These are phyloP conservation scores for Steinernema carpocapsae DNA, from an alignment of 2,888 invertebrate species.

Conservation along the genomic window DNA sequence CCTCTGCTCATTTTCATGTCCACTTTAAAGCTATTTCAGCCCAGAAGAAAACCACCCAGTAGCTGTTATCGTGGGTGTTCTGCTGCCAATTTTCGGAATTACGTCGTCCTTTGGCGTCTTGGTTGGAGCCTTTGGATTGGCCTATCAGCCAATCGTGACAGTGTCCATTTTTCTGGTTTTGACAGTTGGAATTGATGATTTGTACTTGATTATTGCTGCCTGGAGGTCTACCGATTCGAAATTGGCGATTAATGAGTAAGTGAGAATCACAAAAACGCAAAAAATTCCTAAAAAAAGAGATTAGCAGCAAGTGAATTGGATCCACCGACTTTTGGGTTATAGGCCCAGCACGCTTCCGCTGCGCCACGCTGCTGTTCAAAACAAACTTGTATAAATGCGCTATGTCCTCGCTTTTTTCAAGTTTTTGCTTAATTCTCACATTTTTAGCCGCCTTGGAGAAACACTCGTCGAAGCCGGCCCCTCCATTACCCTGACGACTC, in stretches of 20 bases:
- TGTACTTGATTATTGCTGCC: slow-evolving; percentile 2
- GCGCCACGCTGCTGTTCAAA: too few species aligned
- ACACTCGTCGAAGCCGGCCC: slow-evolving; percentile 67
- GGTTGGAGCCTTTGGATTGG: neutral
- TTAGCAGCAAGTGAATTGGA: too few species aligned
- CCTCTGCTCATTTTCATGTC: neutral
- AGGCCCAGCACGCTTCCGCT: too few species aligned
- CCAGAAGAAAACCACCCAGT: slow-evolving; percentile 16
- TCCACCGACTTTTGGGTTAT: too few species aligned
- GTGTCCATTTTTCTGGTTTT: slow-evolving; percentile 10
- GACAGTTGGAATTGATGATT: neutral
- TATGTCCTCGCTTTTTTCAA: too few species aligned
- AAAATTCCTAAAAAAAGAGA: neutral
- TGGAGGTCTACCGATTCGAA: neutral
- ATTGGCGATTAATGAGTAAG: neutral
- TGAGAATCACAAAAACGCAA: neutral
- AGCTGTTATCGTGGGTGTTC: neutral
- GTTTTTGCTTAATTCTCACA: too few species aligned
- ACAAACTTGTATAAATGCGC: too few species aligned
- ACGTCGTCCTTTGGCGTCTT: slow-evolving; percentile 11
- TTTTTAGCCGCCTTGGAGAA: slow-evolving; percentile 44
- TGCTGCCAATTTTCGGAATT: slow-evolving; percentile 6
- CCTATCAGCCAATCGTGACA: slow-evolving; percentile 18
- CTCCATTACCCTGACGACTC: slow-evolving; percentile 66
- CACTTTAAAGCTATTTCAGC: neutral